phyloP scores from a whole-genome alignment of 2,888 invertebrate species.

The Thecocarcelia acutangulata region DNA sequence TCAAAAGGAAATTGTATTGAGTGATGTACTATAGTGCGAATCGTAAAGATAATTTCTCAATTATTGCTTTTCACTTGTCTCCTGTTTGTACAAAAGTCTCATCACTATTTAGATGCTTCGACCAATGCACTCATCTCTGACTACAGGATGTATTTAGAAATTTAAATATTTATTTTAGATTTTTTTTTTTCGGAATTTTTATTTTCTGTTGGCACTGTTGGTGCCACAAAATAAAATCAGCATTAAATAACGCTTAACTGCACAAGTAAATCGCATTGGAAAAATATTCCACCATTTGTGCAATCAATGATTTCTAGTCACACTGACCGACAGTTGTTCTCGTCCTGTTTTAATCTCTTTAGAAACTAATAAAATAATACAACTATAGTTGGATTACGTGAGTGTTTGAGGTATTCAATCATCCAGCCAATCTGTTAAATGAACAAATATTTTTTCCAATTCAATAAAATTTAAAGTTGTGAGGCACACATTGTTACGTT shows the following conservation, averaged over 20 bases:
- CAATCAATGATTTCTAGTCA: background rate
- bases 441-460: no score
- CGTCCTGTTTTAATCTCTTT: background rate
- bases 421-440: no score
- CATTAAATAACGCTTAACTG: constrained; percentile 66
- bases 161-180: constrained; percentile 9
- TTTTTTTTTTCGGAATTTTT: constrained; percentile 20
- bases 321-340: background rate
- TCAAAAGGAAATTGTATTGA: no score
- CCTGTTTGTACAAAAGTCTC: background rate
- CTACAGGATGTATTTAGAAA: background rate
- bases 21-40: no score
- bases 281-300: constrained; percentile 10
- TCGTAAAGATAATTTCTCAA: no score
- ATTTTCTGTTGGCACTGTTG: constrained; percentile 49
- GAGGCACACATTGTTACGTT: no score
- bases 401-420: no score
- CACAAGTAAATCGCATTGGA: constrained; percentile 68
- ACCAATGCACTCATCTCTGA: background rate
- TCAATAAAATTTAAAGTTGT: no score
- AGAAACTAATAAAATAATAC: no score
- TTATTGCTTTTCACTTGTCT: no score
- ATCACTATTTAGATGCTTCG: background rate
- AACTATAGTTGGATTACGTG: no score
- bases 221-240: constrained; percentile 43